These are phyloP conservation scores for Pemphigus obesinymphae DNA, from an alignment of 1,140 invertebrate genomes.

Conservation along the genomic window DNA sequence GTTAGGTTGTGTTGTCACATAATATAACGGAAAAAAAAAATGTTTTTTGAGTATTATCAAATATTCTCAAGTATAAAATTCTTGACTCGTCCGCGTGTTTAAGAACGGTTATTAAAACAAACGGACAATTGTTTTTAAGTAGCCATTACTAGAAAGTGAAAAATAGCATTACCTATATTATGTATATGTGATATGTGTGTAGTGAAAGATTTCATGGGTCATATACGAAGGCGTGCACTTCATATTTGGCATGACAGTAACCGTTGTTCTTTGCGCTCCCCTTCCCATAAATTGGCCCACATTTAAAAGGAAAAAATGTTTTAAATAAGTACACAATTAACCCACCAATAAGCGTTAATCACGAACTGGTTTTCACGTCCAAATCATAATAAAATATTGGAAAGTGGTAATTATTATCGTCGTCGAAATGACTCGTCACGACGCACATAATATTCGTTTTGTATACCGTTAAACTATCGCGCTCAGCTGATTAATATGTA, in stretches of 20 bases:
- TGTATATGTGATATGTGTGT: not conserved
- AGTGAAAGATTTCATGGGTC: slow-evolving; percentile 34
- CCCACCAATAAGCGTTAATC: slow-evolving; percentile 14
- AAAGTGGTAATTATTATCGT: slow-evolving; percentile 28
- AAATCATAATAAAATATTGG: slow-evolving; percentile 8
- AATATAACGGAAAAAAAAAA: no score
- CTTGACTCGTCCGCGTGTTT: no score
- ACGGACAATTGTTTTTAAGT: not conserved
- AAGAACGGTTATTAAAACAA: not conserved
- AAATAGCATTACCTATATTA: not conserved
- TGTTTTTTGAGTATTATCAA: no score
- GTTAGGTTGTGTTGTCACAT: no score
- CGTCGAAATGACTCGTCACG: not conserved
- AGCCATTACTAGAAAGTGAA: slow-evolving; percentile 11
- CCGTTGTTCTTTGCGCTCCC: not conserved
- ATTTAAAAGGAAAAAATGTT: not conserved
- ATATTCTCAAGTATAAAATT: no score
- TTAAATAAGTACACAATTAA: not conserved
- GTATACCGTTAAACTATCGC: not conserved
- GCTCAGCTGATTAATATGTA: not conserved
- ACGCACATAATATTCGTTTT: not conserved
- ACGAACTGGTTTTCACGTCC: slow-evolving; percentile 22
- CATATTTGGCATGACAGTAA: slow-evolving; percentile 32
- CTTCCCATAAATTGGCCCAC: slow-evolving; percentile 10
- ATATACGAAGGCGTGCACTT: slow-evolving; percentile 31